phyloP scores from a whole-genome alignment of 2,888 invertebrate genomes.

The Spodoptera picta region DNA sequence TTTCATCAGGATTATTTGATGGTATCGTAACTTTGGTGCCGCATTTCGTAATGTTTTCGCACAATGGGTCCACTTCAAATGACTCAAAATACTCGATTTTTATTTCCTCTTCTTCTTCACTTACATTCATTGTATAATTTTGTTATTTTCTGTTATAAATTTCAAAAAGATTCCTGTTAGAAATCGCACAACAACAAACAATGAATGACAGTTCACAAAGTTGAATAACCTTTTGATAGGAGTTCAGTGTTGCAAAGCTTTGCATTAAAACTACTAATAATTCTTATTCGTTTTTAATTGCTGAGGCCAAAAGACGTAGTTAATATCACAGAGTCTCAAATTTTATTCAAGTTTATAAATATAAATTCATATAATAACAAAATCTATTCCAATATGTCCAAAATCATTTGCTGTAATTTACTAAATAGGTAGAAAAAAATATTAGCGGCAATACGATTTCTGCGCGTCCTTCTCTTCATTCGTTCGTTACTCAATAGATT shows the following conservation, averaged over 20 bases:
- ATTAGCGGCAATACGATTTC: slow-evolving; percentile 44
- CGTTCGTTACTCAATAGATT: slow-evolving; percentile 57
- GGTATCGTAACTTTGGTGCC: background rate
- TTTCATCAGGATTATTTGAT: slow-evolving; percentile 19
- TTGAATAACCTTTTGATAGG: slow-evolving; percentile 37
- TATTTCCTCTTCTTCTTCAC: slow-evolving; percentile 63
- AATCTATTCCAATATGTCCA: background rate
- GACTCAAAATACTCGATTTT: slow-evolving; percentile 69
- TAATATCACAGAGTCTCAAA: background rate
- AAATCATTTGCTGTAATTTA: slow-evolving; percentile 5
- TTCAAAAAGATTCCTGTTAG: slow-evolving; percentile 1
- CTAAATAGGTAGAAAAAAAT: slow-evolving; percentile 27
- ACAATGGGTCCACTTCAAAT: slow-evolving; percentile 64
- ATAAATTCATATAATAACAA: background rate
- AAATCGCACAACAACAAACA: slow-evolving; percentile 28
- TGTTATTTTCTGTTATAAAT: background rate
- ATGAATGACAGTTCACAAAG: slow-evolving; percentile 28
- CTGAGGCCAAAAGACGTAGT: too few species aligned
- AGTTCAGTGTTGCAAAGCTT: slow-evolving; percentile 22
- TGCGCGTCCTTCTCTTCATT: slow-evolving; percentile 58
- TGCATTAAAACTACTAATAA: slow-evolving; percentile 26
- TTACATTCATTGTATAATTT: slow-evolving; percentile 24
- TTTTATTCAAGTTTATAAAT: background rate
- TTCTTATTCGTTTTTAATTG: too few species aligned
- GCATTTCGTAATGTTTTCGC: slow-evolving; percentile 7